A percentile compares a stretch with the other conserved stretches of the same genome.
These are phyloP conservation scores for Centropyge bicolor DNA, from an alignment of 2,797 vertebrate genomes.

Conservation along the genomic window DNA sequence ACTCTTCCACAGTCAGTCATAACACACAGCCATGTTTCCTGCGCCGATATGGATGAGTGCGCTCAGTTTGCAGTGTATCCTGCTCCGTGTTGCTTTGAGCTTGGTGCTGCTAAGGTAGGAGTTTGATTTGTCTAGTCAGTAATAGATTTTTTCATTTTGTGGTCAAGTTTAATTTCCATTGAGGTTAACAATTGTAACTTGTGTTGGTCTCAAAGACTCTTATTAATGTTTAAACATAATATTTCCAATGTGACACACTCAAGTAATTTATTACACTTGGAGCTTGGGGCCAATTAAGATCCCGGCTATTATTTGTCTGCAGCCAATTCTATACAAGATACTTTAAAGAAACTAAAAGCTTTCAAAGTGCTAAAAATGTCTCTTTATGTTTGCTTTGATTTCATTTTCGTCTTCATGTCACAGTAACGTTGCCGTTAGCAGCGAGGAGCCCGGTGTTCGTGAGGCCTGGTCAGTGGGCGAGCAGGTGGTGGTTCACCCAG, in stretches of 20 bases:
- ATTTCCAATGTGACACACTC: background rate
- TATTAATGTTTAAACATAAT: background rate
- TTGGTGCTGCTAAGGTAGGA: slow-evolving; percentile 74
- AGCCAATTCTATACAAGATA: background rate
- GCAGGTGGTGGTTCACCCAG: slow-evolving; percentile 68
- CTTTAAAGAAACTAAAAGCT: background rate
- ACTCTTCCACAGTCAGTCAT: slow-evolving; percentile 29
- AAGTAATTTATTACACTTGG: slow-evolving; percentile 1
- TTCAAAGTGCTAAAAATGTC: background rate
- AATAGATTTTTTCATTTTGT: background rate
- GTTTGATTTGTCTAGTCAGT: slow-evolving; percentile 1
- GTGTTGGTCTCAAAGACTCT: background rate
- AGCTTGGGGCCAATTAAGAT: background rate
- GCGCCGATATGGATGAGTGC: slow-evolving; percentile 22
- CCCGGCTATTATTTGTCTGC: background rate
- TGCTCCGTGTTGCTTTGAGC: slow-evolving; percentile 45
- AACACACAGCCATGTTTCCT: slow-evolving; percentile 66
- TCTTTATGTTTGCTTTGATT: slow-evolving; percentile 9
- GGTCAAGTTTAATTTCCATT: background rate
- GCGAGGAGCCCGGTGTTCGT: slow-evolving; percentile 55
- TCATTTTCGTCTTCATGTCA: slow-evolving; percentile 26
- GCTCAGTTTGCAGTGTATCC: slow-evolving; percentile 19
- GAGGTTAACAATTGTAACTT: background rate
- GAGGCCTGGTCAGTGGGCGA: slow-evolving; percentile 54
- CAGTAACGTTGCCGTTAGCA: slow-evolving; percentile 53